Evolutionary conservation across 2,888 invertebrate species (phyloP).

Genomic region (Alitta virens): DNA sequence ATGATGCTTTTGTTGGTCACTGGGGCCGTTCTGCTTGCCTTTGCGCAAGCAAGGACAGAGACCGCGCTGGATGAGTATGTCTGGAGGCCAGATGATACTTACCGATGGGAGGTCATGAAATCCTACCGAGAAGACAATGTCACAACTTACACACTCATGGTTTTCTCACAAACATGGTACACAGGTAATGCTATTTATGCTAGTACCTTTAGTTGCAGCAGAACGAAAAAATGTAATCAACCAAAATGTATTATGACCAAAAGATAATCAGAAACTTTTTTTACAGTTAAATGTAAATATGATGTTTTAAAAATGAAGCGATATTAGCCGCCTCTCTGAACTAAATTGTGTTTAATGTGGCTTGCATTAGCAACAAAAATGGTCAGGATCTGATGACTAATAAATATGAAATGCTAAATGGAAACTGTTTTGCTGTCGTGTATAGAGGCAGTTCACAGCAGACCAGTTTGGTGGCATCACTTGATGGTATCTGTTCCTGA

Average conservation of each 20-base stretch:
- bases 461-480: not conserved
- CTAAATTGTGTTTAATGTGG: too few relatives aligned
- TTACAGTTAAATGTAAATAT: not conserved
- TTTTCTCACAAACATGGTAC: constrained; percentile 25
- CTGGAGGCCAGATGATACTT: not conserved
- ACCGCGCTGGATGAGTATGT: not conserved
- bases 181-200: constrained; percentile 4
- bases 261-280: too few relatives aligned
- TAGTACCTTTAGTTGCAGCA: not conserved
- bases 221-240: not conserved
- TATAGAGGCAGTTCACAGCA: not conserved
- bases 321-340: too few relatives aligned
- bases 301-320: not conserved
- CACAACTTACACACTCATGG: constrained; percentile 20
- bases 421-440: too few relatives aligned
- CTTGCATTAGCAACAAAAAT: too few relatives aligned
- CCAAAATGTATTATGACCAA: not conserved
- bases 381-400: too few relatives aligned
- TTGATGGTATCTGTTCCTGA: not conserved
- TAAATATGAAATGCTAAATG: too few relatives aligned
- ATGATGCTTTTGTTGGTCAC: too few relatives aligned
- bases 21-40: too few relatives aligned
- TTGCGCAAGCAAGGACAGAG: too few relatives aligned
- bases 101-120: not conserved
- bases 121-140: not conserved